phyloP scores from a whole-genome alignment of 2,113 vertebrate genomes.

The Psephotus haematonotus region DNA sequence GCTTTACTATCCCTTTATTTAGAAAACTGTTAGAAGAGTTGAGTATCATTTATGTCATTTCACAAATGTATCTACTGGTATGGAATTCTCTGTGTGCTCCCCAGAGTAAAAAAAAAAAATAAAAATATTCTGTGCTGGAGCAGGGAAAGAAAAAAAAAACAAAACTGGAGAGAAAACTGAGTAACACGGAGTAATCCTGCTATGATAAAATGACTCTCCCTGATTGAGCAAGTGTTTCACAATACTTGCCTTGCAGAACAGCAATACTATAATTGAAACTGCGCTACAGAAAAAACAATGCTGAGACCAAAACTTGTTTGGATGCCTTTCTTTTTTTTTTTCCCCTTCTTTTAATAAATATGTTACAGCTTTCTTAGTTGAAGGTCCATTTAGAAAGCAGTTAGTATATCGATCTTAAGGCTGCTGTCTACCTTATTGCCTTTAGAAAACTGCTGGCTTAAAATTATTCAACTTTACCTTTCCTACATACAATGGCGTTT shows the following conservation, averaged over 20 bases:
- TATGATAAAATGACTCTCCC: not conserved
- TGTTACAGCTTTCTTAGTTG: not conserved
- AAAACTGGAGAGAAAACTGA: not conserved
- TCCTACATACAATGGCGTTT: not conserved
- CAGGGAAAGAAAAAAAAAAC: not conserved
- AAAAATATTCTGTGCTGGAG: not conserved
- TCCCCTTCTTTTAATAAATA: not conserved
- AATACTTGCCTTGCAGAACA: not conserved
- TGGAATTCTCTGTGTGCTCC: not conserved
- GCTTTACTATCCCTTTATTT: not conserved
- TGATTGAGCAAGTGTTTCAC: not conserved
- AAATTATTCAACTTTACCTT: not conserved
- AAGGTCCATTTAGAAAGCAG: not conserved
- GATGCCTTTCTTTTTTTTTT: not conserved
- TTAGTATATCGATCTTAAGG: not conserved
- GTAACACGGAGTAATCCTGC: not conserved
- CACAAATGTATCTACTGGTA: not conserved
- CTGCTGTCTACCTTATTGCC: not conserved
- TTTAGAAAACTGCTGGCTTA: not conserved
- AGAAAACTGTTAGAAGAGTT: not conserved
- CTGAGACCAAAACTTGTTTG: not conserved
- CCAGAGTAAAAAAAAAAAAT: not conserved
- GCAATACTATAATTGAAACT: not conserved
- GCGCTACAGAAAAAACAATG: not conserved
- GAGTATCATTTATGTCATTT: not conserved